Evolutionary conservation across 2,797 vertebrate genomes (phyloP), one percentile per base, ranked within the genome.

Genomic region (Pterois miles): DNA sequence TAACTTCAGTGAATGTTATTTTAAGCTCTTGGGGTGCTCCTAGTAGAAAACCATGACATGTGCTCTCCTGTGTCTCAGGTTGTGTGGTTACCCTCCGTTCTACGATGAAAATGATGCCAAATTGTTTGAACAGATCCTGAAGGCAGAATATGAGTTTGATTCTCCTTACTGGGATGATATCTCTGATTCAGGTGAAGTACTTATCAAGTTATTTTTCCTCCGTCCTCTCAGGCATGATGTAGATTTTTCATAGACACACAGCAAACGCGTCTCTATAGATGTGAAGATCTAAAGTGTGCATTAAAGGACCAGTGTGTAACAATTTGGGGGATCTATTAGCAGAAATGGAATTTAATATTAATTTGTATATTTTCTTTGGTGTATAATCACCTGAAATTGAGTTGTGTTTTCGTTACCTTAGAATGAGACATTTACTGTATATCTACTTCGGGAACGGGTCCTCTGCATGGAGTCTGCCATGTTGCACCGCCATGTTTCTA

Each of bases 121-220:
- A 89, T 96, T 99, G 70, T 99, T 99, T 1, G 98, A 99, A 86
- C 98, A 99, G 95, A 99, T 99, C 86, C 90, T 99, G 85, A 97
- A 96, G 90, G 98, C 98, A 0, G 98, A 99, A 75, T 99, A 98
- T 0, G 98, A 99, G 93, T 99, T 99, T 13, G 98, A 99, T 91
- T 99, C 98, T 29, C 98, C 98, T 5, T 99, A 99, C 92, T 99
- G 98, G 98, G 98, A 99, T 0, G 98, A 99, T 84, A 99, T 99
- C 92, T 99, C 98, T 0, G 98, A 99, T 38, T 99, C 98, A 46
- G 98, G 98, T 99, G 96, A 4, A 53, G 9, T 13, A 16, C 52
- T 29, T 36, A 16, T 16, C 7, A n/a, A 13, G 12, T 22, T 25
- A 3, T 25, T 74, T 60, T 56, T 58, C 23, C 16, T 8, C 8